Evolutionary conservation across 2,113 vertebrate genomes (phyloP).

Genomic region (Excalfactoria chinensis): DNA sequence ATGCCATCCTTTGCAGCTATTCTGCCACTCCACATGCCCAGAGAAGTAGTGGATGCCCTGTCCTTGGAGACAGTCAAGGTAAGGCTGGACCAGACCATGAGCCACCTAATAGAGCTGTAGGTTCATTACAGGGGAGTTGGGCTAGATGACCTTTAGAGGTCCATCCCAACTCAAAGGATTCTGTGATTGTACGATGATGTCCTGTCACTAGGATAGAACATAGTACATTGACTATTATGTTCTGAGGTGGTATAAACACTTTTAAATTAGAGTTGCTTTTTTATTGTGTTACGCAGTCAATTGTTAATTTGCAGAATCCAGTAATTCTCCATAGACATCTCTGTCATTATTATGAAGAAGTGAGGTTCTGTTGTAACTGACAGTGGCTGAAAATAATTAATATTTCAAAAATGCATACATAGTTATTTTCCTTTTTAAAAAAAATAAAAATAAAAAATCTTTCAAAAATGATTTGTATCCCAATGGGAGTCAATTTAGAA

Average conservation of each 20-base stretch:
- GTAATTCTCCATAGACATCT: not conserved
- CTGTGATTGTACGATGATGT: too few species aligned
- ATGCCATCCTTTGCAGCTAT: not conserved
- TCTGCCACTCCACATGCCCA: not conserved
- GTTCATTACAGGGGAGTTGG: too few species aligned
- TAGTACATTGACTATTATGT: not conserved
- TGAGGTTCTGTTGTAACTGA: not conserved
- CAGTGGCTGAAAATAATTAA: not conserved
- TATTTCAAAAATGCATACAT: not conserved
- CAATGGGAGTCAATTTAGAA: constrained; percentile 5
- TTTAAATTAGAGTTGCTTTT: not conserved
- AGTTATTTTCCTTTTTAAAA: not conserved
- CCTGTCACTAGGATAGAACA: not conserved
- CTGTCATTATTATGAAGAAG: not conserved
- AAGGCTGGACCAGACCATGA: too few species aligned
- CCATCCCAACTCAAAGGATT: too few species aligned
- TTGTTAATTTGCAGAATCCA: not conserved
- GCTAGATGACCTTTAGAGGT: too few species aligned
- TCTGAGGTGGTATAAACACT: not conserved
- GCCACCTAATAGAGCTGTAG: too few species aligned
- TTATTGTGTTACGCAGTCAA: not conserved
- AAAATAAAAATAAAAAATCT: accelerated
- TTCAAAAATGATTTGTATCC: not conserved
- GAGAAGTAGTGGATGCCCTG: too few species aligned
- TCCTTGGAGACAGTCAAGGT: too few species aligned